Evolutionary conservation across 2,888 invertebrate species (phyloP).

Genomic region (Trachelus tabidus): DNA sequence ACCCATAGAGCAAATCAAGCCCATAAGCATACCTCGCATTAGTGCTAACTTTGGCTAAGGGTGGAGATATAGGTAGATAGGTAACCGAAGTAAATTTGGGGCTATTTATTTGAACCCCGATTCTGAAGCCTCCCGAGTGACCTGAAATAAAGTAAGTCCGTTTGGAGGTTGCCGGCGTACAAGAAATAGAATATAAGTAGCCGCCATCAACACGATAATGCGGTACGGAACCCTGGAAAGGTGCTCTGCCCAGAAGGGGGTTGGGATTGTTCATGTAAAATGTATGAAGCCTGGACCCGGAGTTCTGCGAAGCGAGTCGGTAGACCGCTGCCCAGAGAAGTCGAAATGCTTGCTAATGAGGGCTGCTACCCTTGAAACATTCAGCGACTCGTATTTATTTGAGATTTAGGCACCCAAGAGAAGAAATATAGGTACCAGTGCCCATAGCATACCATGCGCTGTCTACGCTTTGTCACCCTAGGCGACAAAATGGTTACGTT

Average conservation of each 20-base stretch:
- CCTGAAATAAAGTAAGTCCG: constrained; percentile 19
- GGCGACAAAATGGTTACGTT: background rate
- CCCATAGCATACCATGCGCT: background rate
- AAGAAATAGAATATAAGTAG: constrained; percentile 48
- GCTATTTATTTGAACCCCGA: constrained; percentile 15
- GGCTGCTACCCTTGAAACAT: constrained; percentile 30
- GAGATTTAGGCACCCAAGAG: constrained; percentile 32
- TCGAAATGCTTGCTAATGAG: constrained; percentile 38
- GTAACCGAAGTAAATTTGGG: constrained; percentile 6
- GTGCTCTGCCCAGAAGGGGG: constrained; percentile 6
- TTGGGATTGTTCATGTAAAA: constrained; percentile 53
- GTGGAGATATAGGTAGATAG: background rate
- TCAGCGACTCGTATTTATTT: constrained; percentile 38
- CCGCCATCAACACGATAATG: constrained; percentile 50
- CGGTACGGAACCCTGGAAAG: constrained; percentile 22
- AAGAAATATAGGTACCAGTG: background rate
- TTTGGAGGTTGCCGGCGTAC: constrained; percentile 20
- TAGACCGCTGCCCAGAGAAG: constrained; percentile 23
- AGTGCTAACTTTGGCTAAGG: background rate
- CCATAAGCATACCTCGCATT: background rate
- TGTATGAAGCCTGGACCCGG: constrained; percentile 50
- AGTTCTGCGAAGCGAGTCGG: constrained; percentile 3
- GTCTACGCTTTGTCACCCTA: background rate
- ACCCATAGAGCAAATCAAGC: background rate
- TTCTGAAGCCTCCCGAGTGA: constrained; percentile 1